These are phyloP conservation scores for Oryzias celebensis DNA, from an alignment of 2,113 vertebrate species.

Conservation along the genomic window DNA sequence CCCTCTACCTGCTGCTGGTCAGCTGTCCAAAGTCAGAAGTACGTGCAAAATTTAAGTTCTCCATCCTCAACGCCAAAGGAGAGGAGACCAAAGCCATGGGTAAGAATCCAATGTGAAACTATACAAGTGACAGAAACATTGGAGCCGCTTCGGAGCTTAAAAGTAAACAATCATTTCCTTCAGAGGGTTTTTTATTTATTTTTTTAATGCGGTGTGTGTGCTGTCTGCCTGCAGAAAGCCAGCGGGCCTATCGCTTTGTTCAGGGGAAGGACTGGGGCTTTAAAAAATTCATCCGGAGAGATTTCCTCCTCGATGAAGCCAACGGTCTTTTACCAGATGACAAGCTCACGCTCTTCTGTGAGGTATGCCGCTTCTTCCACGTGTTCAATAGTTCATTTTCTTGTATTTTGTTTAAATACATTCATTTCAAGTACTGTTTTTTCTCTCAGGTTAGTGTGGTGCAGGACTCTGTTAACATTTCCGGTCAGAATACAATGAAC, in stretches of 20 bases:
- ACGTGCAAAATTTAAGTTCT: slow-evolving; percentile 98
- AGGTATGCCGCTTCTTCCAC: slow-evolving; percentile 46
- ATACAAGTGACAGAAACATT: neutral
- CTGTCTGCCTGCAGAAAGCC: slow-evolving; percentile 69
- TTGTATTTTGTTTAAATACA: neutral
- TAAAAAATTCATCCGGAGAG: slow-evolving; percentile 80
- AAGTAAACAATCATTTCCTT: neutral
- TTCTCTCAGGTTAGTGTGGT: slow-evolving; percentile 91
- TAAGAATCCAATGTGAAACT: slow-evolving; percentile 45
- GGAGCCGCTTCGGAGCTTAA: neutral
- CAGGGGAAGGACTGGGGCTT: slow-evolving; percentile 82
- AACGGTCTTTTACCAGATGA: slow-evolving; percentile 79
- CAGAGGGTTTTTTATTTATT: neutral
- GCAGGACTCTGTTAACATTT: slow-evolving; percentile 98
- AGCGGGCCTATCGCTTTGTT: slow-evolving; percentile 79
- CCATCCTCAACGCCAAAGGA: slow-evolving; percentile 96
- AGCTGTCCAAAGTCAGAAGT: slow-evolving; percentile 99
- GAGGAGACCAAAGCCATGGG: slow-evolving; percentile 99
- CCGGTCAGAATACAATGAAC: slow-evolving; percentile 97
- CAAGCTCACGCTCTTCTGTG: slow-evolving; percentile 80
- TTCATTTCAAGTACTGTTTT: neutral
- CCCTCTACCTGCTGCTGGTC: slow-evolving; percentile 94
- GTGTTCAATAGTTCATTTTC: neutral
- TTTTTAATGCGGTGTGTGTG: slow-evolving; percentile 4
- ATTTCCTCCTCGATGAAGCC: slow-evolving; percentile 79